Evolutionary conservation across 2,888 invertebrate species (phyloP), one percentile per base, ranked within the genome.

Genomic region (Plutella xylostella): DNA sequence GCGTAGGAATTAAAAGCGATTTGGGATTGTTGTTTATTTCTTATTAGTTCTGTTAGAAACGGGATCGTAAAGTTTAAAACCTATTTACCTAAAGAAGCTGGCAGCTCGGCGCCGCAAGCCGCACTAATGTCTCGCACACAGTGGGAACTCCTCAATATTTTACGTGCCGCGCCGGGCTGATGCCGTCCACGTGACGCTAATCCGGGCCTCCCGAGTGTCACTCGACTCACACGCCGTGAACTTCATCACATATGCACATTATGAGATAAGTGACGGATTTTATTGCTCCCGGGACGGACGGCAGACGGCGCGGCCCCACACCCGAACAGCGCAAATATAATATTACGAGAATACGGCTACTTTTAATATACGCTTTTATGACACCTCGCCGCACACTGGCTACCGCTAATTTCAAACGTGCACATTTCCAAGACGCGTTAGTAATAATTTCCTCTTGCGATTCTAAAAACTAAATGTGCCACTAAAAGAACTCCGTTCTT

Each of bases 201-300:
- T 69, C 68, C 67, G 53, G 49, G 54, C 54, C 65, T 70, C 60
- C 43, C 14, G 60, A 57, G 60, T 60, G 63, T 62, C 57, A 65
- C 67, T 67, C 65, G n/a, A n/a, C n/a, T n/a, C n/a, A 53, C 55
- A 42, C 48, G 39, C 42, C 38, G 55, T 52, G 57, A 25, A 64
- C 65, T 71, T 47, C 70, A 72, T 74, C 72, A 68, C 70, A 72
- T 70, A 75, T 79, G 76, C 74, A 74, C 72, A 75, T 75, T 72
- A 78, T 72, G 70, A 66, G 65, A 74, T 70, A 74, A 75, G 63
- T 61, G 65, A 65, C 64, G 58, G 59, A 61, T 72, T 79, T 78
- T 79, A 79, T 78, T 79, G 72, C 78, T 45, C 49, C 61, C 56
- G 69, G 67, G 72, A 71, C 75, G 64, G 72, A 76, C 72, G 71